These are phyloP conservation scores for Tragelaphus oryx DNA, from an alignment of 2,797 vertebrate species.

Conservation along the genomic window DNA sequence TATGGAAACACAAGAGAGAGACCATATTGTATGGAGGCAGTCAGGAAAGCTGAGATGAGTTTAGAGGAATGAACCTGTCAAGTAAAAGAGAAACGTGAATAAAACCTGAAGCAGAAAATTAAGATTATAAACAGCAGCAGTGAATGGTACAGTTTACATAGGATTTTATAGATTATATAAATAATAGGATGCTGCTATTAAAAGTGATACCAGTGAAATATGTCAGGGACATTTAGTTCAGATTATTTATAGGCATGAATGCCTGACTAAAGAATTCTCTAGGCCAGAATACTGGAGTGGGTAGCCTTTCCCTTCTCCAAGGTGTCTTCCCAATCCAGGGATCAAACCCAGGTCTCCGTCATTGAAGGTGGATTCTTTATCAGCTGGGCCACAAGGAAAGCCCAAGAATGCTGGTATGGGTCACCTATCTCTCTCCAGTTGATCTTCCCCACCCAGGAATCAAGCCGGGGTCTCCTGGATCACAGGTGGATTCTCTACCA, in stretches of 20 bases:
- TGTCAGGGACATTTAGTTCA: neutral
- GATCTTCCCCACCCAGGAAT: neutral
- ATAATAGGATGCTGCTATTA: neutral
- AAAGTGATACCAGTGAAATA: neutral
- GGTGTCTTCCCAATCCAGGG: neutral
- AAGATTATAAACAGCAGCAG: neutral
- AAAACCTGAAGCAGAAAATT: neutral
- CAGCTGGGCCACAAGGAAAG: neutral
- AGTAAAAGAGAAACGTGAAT: neutral
- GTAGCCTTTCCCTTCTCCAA: neutral
- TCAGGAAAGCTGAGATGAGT: neutral
- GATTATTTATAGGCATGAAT: neutral
- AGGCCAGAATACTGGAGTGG: neutral
- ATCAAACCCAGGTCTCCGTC: neutral
- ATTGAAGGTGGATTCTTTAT: neutral
- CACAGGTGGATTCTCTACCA: neutral
- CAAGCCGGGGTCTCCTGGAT: fast-evolving
- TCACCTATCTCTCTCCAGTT: neutral
- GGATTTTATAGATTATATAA: neutral
- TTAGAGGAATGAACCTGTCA: neutral
- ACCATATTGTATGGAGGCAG: neutral
- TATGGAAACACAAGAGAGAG: neutral
- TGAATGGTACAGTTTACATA: neutral
- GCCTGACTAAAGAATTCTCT: neutral
- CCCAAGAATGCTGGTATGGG: neutral